Evolutionary conservation across 1,140 invertebrate species (phyloP).

Genomic region (Pantala flavescens): DNA sequence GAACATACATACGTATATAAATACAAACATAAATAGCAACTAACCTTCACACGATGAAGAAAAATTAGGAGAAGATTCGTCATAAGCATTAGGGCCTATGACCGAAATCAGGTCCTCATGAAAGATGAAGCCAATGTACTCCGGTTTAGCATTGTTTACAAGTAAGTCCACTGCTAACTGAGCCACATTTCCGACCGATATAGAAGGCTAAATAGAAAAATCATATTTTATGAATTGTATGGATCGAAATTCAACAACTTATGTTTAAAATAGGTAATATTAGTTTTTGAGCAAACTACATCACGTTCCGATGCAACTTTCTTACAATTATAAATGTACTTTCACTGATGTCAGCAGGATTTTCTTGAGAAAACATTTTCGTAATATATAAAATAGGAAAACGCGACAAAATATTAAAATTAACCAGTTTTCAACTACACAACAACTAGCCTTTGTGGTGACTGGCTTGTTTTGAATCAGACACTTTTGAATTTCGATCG

Average conservation of each 20-base stretch:
- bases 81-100: slow-evolving; percentile 57
- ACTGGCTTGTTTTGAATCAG: no score
- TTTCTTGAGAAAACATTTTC: background rate
- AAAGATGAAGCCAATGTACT: slow-evolving; percentile 50
- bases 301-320: no score
- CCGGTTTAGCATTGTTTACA: slow-evolving; percentile 50
- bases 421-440: background rate
- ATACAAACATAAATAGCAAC: background rate
- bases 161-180: slow-evolving; percentile 64
- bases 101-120: slow-evolving; percentile 54
- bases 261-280: no score
- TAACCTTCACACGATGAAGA: slow-evolving; percentile 44
- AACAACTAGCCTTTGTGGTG: no score
- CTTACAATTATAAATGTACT: no score
- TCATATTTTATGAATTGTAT: background rate
- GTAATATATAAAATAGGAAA: background rate
- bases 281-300: no score
- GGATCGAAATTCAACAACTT: no score
- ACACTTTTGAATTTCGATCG: no score
- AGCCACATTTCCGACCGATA: slow-evolving; percentile 70
- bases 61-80: slow-evolving; percentile 37
- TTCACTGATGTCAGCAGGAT: background rate
- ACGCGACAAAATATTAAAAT: background rate
- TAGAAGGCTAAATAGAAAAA: slow-evolving; percentile 41
- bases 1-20: no score